Percentiles rank a stretch among this genome's conserved stretches.
Conservation (phyloP, 2,797 vertebrate genomes). For the Muscicapa comitata region DNA sequence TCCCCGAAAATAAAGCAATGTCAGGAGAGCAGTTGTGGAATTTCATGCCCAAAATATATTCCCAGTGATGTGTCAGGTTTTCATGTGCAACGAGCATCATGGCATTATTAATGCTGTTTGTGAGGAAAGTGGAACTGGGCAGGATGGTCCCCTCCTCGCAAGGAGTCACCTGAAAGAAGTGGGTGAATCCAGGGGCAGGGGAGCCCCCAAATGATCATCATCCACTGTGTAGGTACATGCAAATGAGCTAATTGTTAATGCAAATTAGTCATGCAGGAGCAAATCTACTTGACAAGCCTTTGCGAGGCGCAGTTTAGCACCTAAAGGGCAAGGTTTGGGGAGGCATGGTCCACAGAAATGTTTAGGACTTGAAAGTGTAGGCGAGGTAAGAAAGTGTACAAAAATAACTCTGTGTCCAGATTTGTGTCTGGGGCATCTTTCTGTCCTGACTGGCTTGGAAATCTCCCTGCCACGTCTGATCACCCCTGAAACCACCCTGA, state of each 20-base stretch:
- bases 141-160: fast-evolving
- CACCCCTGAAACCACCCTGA: not conserved
- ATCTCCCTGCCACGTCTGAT: slow-evolving; percentile 24
- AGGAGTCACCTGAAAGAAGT: not conserved
- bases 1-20: not conserved
- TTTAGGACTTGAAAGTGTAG: not conserved
- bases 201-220: not conserved
- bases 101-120: not conserved
- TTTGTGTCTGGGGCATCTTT: slow-evolving; percentile 4
- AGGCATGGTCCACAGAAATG: not conserved
- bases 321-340: not conserved
- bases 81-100: not conserved
- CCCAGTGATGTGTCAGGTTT: not conserved
- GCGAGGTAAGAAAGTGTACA: not conserved
- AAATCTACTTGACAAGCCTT: not conserved
- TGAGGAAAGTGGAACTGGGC: not conserved
- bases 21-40: not conserved
- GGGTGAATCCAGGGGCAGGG: not conserved
- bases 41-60: not conserved
- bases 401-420: not conserved
- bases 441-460: not conserved
- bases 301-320: not conserved
- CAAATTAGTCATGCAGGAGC: not conserved
- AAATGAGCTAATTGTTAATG: not conserved
- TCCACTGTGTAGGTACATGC: not conserved